Base-by-base conservation (phyloP, 2,113 vertebrate genomes). In the Aspidoscelis tigris region DNA sequence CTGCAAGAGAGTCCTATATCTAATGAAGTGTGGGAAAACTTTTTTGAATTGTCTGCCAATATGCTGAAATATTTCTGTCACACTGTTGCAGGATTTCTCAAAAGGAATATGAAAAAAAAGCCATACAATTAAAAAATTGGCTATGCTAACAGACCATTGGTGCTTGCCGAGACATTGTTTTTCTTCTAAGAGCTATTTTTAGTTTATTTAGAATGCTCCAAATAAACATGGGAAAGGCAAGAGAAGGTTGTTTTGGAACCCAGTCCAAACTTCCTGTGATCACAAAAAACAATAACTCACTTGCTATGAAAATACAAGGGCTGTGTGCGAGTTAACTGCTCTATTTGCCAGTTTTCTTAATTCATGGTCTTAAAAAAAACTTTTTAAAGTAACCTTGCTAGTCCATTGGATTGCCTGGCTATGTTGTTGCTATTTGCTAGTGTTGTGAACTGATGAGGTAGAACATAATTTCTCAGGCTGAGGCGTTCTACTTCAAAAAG, bases 401-500 rank as follows among this genome's bases (percentile, higher is more conserved):
- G 18, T 65, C 26, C 33, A 6, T 47, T 12, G 18, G 18, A 18
- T 10, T 61, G 39, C 39, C 43, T 26, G 14, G 14, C 39, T 64
- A 16, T 5, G 64, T 44, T 22, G 64, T 22, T 20, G 22, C 4
- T 75, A 18, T 41, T 73, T n/a, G 33, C 39, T 64, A 82, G 44
- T 39, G 10, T 16, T 43, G 21, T 69, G 74, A 76, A n/a, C 24
- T 2, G n/a, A 7, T 41, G 53, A 78, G 58, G 74, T 76, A 50
- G n/a, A 73, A 21, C 20, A 58, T 20, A 9, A 41, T 14, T 5
- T 58, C 7, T 76, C 50, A 61, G 26, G 55, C 18, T 22, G 55
- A 78, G 76, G 41, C 75, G 64, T 64, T 58, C 47, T 16, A 33
- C n/a, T 76, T 58, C 75, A 76, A 76, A 76, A 76, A 55, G 50